Conservation (phyloP, 2,888 invertebrate species). For the Urechis unicinctus region DNA sequence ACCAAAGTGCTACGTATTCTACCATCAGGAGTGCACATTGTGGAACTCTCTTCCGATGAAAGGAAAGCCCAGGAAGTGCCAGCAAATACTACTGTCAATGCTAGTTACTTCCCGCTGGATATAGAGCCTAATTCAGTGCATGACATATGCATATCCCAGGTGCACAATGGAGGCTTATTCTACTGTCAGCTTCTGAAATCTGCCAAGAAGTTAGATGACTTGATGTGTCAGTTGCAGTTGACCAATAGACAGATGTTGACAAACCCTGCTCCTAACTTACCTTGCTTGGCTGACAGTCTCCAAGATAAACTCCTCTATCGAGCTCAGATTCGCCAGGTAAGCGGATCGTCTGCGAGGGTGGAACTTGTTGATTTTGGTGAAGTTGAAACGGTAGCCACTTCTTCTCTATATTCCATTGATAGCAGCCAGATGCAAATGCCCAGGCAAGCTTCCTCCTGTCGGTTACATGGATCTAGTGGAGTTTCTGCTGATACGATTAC, state of each 20-base stretch:
- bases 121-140: slow-evolving; percentile 5
- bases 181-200: slow-evolving; percentile 7
- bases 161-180: slow-evolving; percentile 7
- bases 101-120: slow-evolving; percentile 3
- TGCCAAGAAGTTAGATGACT: slow-evolving; percentile 2
- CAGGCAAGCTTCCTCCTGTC: not conserved
- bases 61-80: not conserved
- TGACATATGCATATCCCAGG: slow-evolving; percentile 11
- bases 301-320: not conserved
- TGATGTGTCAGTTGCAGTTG: slow-evolving; percentile 3
- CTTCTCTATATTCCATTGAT: not conserved
- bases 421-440: not conserved
- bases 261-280: not conserved
- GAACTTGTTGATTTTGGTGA: not conserved
- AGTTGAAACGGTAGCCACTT: not conserved
- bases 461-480: not conserved
- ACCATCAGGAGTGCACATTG: slow-evolving; percentile 1
- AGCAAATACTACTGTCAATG: too few species aligned
- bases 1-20: not conserved
- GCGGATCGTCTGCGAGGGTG: not conserved
- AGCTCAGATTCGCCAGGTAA: not conserved
- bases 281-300: not conserved
- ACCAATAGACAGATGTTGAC: not conserved
- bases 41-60: not conserved
- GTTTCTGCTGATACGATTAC: not conserved